A percentile compares a stretch with the other conserved stretches of the same genome.
These are phyloP conservation scores for Rallus crepitans DNA, from an alignment of 2,797 vertebrate species.

Conservation along the genomic window DNA sequence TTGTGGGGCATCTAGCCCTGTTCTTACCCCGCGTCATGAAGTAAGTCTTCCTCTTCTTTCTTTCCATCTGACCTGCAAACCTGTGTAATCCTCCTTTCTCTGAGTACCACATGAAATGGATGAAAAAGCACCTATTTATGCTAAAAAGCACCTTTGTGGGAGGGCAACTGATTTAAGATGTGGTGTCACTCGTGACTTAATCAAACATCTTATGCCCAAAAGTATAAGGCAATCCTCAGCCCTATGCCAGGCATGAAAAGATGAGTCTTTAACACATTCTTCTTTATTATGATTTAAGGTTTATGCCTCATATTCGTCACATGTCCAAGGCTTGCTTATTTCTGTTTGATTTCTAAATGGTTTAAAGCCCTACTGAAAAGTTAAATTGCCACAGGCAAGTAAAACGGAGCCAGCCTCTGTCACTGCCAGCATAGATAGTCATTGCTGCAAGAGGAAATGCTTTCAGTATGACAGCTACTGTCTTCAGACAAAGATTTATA, in stretches of 20 bases:
- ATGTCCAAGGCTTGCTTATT: background rate
- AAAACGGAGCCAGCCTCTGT: background rate
- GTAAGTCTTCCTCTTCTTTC: background rate
- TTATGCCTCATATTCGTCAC: background rate
- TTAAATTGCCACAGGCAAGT: background rate
- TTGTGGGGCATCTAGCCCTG: background rate
- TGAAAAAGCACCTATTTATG: background rate
- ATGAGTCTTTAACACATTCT: background rate
- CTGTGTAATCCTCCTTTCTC: background rate
- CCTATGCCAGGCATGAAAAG: background rate
- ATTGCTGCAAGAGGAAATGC: background rate
- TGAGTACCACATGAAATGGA: background rate
- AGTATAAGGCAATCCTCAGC: background rate
- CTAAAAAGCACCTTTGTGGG: background rate
- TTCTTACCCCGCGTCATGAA: background rate
- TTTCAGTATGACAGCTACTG: conserved; percentile 4
- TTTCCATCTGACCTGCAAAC: background rate
- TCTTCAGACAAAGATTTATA: conserved; percentile 8
- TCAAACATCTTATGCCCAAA: background rate
- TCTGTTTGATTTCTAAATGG: background rate
- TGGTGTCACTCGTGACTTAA: background rate
- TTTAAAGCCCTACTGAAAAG: conserved; percentile 8
- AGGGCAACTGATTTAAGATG: background rate
- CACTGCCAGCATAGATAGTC: background rate
- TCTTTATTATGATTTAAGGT: background rate